Conservation (phyloP, 2,113 vertebrate genomes). For the Phrynosoma blainvillii region DNA sequence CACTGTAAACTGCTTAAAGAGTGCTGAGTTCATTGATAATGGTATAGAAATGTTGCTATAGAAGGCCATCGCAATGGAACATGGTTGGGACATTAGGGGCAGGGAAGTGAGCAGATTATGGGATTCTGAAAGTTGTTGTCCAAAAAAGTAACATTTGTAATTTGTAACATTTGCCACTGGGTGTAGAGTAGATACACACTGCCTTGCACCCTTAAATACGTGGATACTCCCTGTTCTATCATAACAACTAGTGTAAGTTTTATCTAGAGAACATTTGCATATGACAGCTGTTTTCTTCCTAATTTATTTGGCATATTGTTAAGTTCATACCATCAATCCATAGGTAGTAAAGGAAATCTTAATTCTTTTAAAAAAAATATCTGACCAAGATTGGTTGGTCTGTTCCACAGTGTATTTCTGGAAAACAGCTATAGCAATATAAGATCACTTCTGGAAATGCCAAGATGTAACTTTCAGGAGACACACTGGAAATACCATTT, state of each 20-base stretch:
- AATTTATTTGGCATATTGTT: conserved; percentile 30
- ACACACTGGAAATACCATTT: conserved; percentile 44
- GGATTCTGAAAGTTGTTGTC: too few species aligned
- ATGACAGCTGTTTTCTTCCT: not conserved
- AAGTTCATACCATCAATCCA: conserved; percentile 48
- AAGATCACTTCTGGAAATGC: conserved; percentile 33
- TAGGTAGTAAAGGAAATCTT: conserved; percentile 12
- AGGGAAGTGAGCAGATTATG: too few species aligned
- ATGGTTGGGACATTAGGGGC: too few species aligned
- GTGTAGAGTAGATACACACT: too few species aligned
- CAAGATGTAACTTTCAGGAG: conserved; percentile 45
- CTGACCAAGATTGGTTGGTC: conserved; percentile 47
- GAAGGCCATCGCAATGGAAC: too few species aligned
- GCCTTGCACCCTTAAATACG: too few species aligned
- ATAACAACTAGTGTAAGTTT: not conserved
- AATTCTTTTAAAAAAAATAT: conserved; percentile 14
- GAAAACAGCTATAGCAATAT: conserved; percentile 40
- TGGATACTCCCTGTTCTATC: not conserved
- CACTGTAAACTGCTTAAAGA: too few species aligned
- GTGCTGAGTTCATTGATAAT: too few species aligned
- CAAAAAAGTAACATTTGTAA: too few species aligned
- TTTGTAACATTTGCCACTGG: too few species aligned
- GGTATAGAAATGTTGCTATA: too few species aligned
- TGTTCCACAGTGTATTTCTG: conserved; percentile 31
- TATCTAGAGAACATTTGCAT: not conserved